phyloP scores from a whole-genome alignment of 1,140 invertebrate genomes.

The Stenopsyche tienmushanensis region DNA sequence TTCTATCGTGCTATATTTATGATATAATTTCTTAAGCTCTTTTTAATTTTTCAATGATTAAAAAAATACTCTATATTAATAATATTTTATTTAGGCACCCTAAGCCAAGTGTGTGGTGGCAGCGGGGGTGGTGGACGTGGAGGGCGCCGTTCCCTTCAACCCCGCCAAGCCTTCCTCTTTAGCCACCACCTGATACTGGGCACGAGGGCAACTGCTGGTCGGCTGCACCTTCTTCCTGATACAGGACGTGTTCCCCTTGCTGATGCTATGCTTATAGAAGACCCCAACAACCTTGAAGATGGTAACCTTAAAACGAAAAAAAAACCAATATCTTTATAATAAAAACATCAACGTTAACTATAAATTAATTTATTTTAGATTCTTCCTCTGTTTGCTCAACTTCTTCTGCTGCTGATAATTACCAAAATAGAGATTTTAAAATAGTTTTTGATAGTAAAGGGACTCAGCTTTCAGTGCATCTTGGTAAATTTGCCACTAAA shows the following conservation, averaged over 20 bases:
- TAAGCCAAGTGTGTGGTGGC: conserved; percentile 58
- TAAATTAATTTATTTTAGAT: conserved; percentile 47
- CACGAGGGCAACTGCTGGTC: conserved; percentile 78
- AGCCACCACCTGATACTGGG: conserved; percentile 85
- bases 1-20: no score
- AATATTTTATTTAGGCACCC: no score
- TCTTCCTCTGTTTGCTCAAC: conserved; percentile 50
- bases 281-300: conserved; percentile 68
- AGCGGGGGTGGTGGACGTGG: conserved; percentile 62
- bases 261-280: conserved; percentile 83
- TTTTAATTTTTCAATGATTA: no score
- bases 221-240: conserved; percentile 80
- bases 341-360: no score
- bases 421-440: conserved; percentile 87
- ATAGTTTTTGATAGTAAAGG: conserved; percentile 77
- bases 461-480: conserved; percentile 67
- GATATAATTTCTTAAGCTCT: no score
- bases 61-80: no score
- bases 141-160: conserved; percentile 65
- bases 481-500: conserved; percentile 52
- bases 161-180: conserved; percentile 84
- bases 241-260: conserved; percentile 82
- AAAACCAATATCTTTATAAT: no score
- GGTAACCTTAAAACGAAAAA: no score
- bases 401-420: conserved; percentile 55